Evolutionary conservation across 2,888 invertebrate species (phyloP).

Genomic region (Notocelia uddmanniana): DNA sequence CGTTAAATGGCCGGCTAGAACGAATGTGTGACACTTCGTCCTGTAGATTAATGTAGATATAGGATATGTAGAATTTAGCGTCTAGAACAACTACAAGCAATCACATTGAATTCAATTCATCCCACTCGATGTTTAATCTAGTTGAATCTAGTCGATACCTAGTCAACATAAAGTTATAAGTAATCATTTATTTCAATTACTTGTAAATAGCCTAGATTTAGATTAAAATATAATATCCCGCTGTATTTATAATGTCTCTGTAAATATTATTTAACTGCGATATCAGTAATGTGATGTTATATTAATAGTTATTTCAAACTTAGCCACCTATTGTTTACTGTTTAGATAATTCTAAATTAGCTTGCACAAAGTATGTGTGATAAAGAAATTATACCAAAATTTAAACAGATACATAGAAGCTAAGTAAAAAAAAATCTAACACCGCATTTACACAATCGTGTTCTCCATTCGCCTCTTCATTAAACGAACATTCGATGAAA

Average conservation of each 20-base stretch:
- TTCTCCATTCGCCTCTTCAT: too few relatives aligned
- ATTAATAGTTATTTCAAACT: not conserved
- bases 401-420: too few relatives aligned
- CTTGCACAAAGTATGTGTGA: not conserved
- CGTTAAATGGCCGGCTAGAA: not conserved
- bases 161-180: slow-evolving; percentile 28
- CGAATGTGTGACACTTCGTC: slow-evolving; percentile 10
- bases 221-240: slow-evolving; percentile 1
- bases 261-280: slow-evolving; percentile 23
- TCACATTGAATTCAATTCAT: slow-evolving; percentile 45
- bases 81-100: slow-evolving; percentile 41
- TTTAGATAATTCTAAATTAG: not conserved
- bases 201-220: slow-evolving; percentile 28
- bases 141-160: slow-evolving; percentile 43
- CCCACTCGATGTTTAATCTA: slow-evolving; percentile 37
- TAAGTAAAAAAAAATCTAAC: too few relatives aligned
- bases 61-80: slow-evolving; percentile 30
- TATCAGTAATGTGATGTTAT: not conserved
- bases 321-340: not conserved
- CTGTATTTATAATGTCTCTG: slow-evolving; percentile 10
- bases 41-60: slow-evolving; percentile 39
- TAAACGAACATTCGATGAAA: too few relatives aligned
- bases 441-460: too few relatives aligned
- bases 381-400: too few relatives aligned
- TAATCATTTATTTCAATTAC: slow-evolving; percentile 14